Base-by-base conservation (phyloP, 1,140 invertebrate genomes). In the Ceratina calcarata region DNA sequence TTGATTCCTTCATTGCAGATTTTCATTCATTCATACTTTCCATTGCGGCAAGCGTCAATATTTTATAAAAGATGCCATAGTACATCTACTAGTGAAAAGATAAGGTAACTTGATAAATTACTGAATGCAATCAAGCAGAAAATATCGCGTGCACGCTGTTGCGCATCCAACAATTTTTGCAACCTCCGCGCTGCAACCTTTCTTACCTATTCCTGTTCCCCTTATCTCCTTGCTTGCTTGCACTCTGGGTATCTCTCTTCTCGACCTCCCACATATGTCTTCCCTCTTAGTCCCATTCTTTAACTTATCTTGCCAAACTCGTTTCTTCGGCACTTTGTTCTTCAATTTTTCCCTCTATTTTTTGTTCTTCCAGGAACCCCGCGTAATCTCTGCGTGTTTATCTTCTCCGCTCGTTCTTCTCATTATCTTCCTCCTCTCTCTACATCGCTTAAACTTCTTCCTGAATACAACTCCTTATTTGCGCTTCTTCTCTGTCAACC, bases 231-330 rank as follows among this genome's bases (percentile, higher is more conserved):
- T 18, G 18, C 12, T 49, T 6, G 20, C 13, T 24, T 20, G 20
- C 20, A 13, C 12, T 60, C 20, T 20, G 20, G 12, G 0, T 20
- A 12, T 13, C 12, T 18, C n/a, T 6, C 64, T 3, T 16, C 20
- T 3, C 3, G 24, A 2, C 27, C 20, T 10, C 20, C 16, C 20
- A 13, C 66, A 18, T 27, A 53, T 24, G 53, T 53, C 32, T 22
- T 20, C n/a, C 24, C 49, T 68, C 22, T 53, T 53, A 16, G 8
- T 24, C 57, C 32, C n/a, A n/a, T 0, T 16, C 27, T 69, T 69
- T 16, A 32, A 70, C 67, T 58, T 20, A 37, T 32, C 67, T 32
- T 15, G 13, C 67, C 10, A 58, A 70, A 58, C 67, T 57, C 32
- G 51, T 20, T 66, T 49, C 37, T 27, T 67, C 20, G 16, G 49